phyloP scores from a whole-genome alignment of 2,797 vertebrate species.

The Scleropages formosus region DNA sequence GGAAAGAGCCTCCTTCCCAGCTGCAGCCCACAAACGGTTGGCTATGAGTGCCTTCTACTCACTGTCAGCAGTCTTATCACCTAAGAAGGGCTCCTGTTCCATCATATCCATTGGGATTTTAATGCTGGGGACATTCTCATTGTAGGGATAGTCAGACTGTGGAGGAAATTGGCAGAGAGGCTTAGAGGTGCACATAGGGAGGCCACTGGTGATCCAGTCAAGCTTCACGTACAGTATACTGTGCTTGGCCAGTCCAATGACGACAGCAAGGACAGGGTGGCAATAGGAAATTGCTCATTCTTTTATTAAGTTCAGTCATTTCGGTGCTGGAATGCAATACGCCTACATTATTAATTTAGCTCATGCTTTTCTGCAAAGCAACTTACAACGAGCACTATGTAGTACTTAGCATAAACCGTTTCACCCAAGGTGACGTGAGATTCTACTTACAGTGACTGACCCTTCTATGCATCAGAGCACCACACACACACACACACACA shows the following conservation, averaged over 20 bases:
- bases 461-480: too few species aligned
- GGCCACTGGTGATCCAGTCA: slow-evolving; percentile 38
- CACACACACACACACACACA: too few species aligned
- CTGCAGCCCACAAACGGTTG: too few species aligned
- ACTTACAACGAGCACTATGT: too few species aligned
- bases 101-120: slow-evolving; percentile 99
- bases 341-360: too few species aligned
- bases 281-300: background rate
- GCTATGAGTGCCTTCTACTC: slow-evolving; percentile 69
- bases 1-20: too few species aligned
- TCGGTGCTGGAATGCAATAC: too few species aligned
- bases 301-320: background rate
- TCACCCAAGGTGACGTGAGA: too few species aligned
- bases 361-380: too few species aligned
- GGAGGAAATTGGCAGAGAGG: slow-evolving; percentile 69
- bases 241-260: background rate
- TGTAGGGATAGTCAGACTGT: slow-evolving; percentile 97
- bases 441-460: too few species aligned
- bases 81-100: slow-evolving; percentile 98
- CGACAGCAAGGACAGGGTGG: background rate
- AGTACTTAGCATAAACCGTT: too few species aligned
- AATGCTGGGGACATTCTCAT: slow-evolving; percentile 95
- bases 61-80: slow-evolving; percentile 93
- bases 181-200: slow-evolving; percentile 50
- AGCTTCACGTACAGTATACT: background rate